Percentiles rank a stretch among this genome's conserved stretches.
phyloP scores from a whole-genome alignment of 2,797 vertebrate genomes.

The Benthosema pterotum region DNA sequence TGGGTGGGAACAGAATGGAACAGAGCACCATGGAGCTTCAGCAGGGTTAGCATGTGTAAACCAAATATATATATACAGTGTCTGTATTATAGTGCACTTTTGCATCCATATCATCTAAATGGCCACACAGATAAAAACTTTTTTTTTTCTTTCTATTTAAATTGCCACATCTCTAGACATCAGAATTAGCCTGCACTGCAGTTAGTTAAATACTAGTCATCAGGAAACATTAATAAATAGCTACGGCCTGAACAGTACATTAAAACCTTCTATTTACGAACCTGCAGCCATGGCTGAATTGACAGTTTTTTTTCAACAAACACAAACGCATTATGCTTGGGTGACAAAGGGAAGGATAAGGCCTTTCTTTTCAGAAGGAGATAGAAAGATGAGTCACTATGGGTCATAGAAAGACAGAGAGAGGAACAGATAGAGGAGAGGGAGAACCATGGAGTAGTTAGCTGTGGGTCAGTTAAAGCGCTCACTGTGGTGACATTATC shows the following conservation, averaged over 20 bases:
- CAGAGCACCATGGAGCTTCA: slow-evolving; percentile 15
- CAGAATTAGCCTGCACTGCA: slow-evolving; percentile 36
- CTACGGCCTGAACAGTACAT: slow-evolving; percentile 24
- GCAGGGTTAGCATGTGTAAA: slow-evolving; percentile 42
- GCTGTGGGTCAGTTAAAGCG: slow-evolving; percentile 26
- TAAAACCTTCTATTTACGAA: slow-evolving; percentile 29
- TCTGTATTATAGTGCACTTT: slow-evolving; percentile 31
- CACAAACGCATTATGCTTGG: slow-evolving; percentile 17
- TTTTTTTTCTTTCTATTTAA: slow-evolving; percentile 6
- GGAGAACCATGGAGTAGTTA: neutral
- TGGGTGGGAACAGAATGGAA: slow-evolving; percentile 38
- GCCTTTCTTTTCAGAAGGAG: neutral
- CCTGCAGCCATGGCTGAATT: slow-evolving; percentile 30
- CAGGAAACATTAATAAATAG: slow-evolving; percentile 27
- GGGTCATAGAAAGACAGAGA: no score
- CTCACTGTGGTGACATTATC: neutral
- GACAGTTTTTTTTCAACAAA: slow-evolving; percentile 25
- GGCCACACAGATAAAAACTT: slow-evolving; percentile 15
- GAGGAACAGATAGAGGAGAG: slow-evolving; percentile 14
- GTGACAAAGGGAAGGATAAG: neutral
- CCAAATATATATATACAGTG: slow-evolving; percentile 55
- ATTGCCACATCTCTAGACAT: slow-evolving; percentile 23
- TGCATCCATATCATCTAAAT: slow-evolving; percentile 14
- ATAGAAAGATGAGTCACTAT: neutral
- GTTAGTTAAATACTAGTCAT: slow-evolving; percentile 25